These are phyloP conservation scores for Rhombomys opimus DNA, from an alignment of 2,113 vertebrate genomes.

Conservation along the genomic window DNA sequence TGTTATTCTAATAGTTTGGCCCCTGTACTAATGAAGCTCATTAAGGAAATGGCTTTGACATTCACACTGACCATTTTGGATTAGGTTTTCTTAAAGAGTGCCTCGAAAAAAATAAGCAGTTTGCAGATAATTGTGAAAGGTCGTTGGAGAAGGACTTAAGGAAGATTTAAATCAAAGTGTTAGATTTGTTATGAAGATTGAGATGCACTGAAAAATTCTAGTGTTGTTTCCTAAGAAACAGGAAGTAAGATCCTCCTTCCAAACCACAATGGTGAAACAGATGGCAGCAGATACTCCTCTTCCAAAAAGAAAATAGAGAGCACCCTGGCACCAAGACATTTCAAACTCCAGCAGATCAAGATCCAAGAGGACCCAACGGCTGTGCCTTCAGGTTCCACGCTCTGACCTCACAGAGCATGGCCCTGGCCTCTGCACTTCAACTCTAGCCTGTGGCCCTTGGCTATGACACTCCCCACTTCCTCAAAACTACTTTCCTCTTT, in stretches of 20 bases:
- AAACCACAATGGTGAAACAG: not conserved
- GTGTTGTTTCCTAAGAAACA: not conserved
- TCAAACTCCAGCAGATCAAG: not conserved
- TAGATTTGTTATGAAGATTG: not conserved
- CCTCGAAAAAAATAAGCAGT: not conserved
- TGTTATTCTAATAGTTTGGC: not conserved
- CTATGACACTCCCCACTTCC: not conserved
- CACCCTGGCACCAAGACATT: not conserved
- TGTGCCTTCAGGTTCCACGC: not conserved
- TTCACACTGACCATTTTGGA: not conserved
- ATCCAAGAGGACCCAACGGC: not conserved
- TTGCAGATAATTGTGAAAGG: not conserved
- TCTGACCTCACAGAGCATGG: not conserved
- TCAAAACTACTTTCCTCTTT: not conserved
- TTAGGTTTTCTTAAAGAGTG: not conserved
- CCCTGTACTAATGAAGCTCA: not conserved
- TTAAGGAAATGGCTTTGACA: not conserved
- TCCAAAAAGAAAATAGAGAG: not conserved
- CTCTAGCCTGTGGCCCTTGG: not conserved
- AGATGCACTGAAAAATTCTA: conserved; percentile 22
- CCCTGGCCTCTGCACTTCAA: not conserved
- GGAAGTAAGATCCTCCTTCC: conserved; percentile 17
- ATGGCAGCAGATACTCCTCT: not conserved
- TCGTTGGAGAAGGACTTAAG: not conserved
- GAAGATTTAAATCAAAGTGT: not conserved